phyloP scores from a whole-genome alignment of 2,888 invertebrate species.

The Synanthedon formicaeformis region DNA sequence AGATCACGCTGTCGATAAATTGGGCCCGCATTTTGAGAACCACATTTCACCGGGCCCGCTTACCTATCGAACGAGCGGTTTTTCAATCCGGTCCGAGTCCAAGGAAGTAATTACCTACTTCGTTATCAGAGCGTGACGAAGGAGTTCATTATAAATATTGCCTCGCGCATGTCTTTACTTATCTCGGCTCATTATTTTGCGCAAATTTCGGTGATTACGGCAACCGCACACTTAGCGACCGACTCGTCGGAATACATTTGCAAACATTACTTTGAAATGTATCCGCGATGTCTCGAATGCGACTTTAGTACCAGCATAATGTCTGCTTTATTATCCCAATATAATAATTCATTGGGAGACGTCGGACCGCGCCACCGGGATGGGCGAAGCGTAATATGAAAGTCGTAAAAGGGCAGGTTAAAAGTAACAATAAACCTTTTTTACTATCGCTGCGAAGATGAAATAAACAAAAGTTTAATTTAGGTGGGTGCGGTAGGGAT shows the following conservation, averaged over 20 bases:
- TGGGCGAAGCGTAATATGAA: conserved; percentile 31
- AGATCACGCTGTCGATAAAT: conserved; percentile 58
- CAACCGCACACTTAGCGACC: conserved; percentile 12
- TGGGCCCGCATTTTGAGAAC: conserved; percentile 48
- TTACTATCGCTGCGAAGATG: conserved; percentile 43
- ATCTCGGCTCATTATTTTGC: background rate
- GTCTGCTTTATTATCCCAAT: background rate
- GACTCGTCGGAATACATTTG: conserved; percentile 6
- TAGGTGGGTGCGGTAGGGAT: conserved; percentile 13
- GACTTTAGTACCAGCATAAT: background rate
- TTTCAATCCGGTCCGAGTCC: conserved; percentile 14
- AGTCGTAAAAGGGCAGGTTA: conserved; percentile 26
- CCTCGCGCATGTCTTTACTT: background rate
- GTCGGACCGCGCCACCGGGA: conserved; percentile 11
- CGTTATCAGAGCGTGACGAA: conserved; percentile 47
- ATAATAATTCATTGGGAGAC: background rate
- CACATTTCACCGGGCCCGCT: conserved; percentile 28
- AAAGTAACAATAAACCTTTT: conserved; percentile 47
- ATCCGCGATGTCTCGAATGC: background rate
- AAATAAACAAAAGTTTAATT: conserved; percentile 47
- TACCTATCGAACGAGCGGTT: conserved; percentile 4
- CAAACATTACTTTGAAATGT: background rate
- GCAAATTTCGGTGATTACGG: conserved; percentile 11
- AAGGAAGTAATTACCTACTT: conserved; percentile 42
- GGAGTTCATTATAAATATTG: conserved; percentile 29